Evolutionary conservation across 2,113 vertebrate species (phyloP).

Genomic region (Crotalus viridis): DNA sequence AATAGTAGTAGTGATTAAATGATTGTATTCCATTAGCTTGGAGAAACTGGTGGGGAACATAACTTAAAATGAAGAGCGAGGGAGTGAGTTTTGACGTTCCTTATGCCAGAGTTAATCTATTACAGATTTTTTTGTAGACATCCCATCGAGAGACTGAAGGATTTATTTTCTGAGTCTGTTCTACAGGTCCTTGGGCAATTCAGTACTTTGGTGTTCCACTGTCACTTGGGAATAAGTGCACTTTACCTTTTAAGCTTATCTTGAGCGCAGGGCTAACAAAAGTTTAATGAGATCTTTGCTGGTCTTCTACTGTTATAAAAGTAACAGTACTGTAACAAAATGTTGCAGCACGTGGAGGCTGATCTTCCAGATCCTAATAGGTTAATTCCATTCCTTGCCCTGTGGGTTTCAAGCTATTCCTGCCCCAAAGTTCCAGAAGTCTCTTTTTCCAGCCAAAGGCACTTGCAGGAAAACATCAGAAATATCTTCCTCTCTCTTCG

Average conservation of each 20-base stretch:
- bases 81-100: neutral
- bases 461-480: neutral
- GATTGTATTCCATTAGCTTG: constrained; percentile 73
- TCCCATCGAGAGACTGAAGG: no score
- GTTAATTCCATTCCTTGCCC: no score
- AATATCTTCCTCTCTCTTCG: neutral
- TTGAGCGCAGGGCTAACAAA: neutral
- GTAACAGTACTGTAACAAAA: neutral
- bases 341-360: neutral
- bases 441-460: neutral
- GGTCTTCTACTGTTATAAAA: neutral
- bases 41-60: constrained; percentile 46
- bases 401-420: neutral
- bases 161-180: neutral
- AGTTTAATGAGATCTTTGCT: neutral
- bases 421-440: neutral
- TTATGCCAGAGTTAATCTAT: neutral
- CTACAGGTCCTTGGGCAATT: no score
- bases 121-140: neutral
- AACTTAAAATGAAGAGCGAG: neutral
- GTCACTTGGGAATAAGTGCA: neutral
- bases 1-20: constrained; percentile 82
- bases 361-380: no score
- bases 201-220: neutral
- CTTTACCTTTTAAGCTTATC: neutral